Percentiles rank a stretch among this genome's conserved stretches.
These are phyloP conservation scores for Pachyrhynchus sulphureomaculatus DNA, from an alignment of 1,140 invertebrate genomes.

Conservation along the genomic window DNA sequence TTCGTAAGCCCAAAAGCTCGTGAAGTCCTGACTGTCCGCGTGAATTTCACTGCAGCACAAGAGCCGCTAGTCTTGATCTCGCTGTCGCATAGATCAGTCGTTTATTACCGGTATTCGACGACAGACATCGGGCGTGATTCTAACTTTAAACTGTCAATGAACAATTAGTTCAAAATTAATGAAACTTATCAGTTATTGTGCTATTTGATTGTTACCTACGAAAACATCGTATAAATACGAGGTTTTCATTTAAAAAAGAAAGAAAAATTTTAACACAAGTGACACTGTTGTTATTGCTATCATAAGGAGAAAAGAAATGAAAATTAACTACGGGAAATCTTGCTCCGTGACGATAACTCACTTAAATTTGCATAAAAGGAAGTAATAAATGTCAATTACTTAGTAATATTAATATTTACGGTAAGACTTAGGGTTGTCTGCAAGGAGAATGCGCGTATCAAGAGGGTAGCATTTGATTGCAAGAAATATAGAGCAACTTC, in stretches of 20 bases:
- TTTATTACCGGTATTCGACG: constrained; percentile 1
- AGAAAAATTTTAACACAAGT: too few relatives aligned
- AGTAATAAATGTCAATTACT: constrained; percentile 19
- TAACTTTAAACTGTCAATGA: background rate
- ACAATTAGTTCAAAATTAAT: too few relatives aligned
- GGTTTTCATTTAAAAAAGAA: too few relatives aligned
- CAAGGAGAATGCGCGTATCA: background rate
- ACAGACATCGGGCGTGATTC: background rate
- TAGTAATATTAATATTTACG: constrained; percentile 22
- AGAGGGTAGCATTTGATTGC: background rate
- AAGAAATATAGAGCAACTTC: constrained; percentile 4
- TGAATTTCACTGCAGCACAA: constrained; percentile 17
- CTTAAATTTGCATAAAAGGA: background rate
- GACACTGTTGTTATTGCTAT: too few relatives aligned
- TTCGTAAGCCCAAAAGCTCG: constrained; percentile 35
- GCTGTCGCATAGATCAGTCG: constrained; percentile 22
- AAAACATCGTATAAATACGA: too few relatives aligned
- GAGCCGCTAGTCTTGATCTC: constrained; percentile 3
- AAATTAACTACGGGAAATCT: too few relatives aligned
- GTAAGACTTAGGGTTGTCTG: constrained; percentile 9
- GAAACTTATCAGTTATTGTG: background rate
- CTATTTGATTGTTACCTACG: background rate
- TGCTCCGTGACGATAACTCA: too few relatives aligned
- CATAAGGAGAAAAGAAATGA: background rate
- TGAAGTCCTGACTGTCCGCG: constrained; percentile 25